These are phyloP conservation scores for Leptopilina drosophilae DNA, from an alignment of 2,888 invertebrate species.

Conservation along the genomic window DNA sequence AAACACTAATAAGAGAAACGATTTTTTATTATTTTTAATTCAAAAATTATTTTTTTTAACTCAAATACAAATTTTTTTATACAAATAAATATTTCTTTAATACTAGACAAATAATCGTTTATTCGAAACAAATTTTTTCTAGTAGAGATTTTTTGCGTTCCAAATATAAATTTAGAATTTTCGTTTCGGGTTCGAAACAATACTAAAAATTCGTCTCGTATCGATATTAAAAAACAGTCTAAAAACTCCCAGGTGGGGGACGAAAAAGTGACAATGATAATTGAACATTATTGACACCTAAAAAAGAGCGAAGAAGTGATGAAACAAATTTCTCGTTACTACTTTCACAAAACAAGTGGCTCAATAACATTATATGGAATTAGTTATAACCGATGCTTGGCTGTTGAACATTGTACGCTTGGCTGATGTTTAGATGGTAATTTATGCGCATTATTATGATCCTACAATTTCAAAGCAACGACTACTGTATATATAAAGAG, in stretches of 20 bases:
- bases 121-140: no score
- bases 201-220: no score
- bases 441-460: constrained; percentile 10
- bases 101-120: no score
- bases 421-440: background rate
- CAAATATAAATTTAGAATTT: no score
- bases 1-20: no score
- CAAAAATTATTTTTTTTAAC: no score
- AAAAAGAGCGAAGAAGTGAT: background rate
- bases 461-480: background rate
- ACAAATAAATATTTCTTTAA: no score
- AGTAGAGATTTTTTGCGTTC: no score
- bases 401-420: constrained; percentile 2
- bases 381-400: constrained; percentile 1
- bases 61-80: no score
- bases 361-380: constrained; percentile 2
- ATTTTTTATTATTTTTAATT: no score
- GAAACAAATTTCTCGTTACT: background rate
- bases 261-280: background rate
- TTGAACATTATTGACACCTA: background rate
- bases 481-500: background rate
- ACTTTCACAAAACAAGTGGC: constrained; percentile 18
- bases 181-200: no score
- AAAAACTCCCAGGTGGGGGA: background rate
- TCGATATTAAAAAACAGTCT: no score